These are phyloP conservation scores for Ptiloglossa arizonensis DNA, from an alignment of 1,140 invertebrate genomes.

Conservation along the genomic window DNA sequence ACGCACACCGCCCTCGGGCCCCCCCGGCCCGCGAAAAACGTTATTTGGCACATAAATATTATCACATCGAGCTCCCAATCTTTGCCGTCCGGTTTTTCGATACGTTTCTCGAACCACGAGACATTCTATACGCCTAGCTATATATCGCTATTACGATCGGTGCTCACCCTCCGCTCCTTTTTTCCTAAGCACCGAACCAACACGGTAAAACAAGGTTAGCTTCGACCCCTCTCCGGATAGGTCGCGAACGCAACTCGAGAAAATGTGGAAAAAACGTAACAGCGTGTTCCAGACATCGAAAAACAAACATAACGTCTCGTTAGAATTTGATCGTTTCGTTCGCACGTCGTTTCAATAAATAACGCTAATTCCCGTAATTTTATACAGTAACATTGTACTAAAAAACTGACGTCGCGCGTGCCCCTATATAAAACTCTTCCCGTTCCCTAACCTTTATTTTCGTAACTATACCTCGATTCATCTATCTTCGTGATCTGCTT, in stretches of 20 bases:
- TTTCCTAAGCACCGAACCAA: conserved; percentile 5
- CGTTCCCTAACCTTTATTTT: background rate
- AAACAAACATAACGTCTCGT: conserved; percentile 47
- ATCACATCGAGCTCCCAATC: conserved; percentile 76
- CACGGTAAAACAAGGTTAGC: conserved; percentile 3
- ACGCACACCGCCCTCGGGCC: conserved; percentile 12
- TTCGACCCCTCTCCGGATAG: background rate
- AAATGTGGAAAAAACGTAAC: conserved; percentile 33
- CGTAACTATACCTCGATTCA: background rate
- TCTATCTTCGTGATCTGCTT: background rate
- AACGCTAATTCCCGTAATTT: conserved; percentile 47
- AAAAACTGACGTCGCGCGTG: conserved; percentile 51
- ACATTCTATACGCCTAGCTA: conserved; percentile 25
- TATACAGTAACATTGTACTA: conserved; percentile 58
- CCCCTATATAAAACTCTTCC: conserved; percentile 7
- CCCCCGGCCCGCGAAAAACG: conserved; percentile 70
- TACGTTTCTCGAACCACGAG: conserved; percentile 22
- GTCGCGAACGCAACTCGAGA: conserved; percentile 28
- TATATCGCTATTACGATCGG: conserved; percentile 5
- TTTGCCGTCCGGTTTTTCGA: conserved; percentile 44
- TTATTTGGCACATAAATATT: conserved; percentile 80
- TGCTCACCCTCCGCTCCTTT: background rate
- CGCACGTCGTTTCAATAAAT: conserved; percentile 55
- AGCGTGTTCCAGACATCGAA: conserved; percentile 12
- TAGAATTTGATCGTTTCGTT: conserved; percentile 48